Base-by-base conservation (phyloP, 1,140 invertebrate species). In the Drosophila leontia region DNA sequence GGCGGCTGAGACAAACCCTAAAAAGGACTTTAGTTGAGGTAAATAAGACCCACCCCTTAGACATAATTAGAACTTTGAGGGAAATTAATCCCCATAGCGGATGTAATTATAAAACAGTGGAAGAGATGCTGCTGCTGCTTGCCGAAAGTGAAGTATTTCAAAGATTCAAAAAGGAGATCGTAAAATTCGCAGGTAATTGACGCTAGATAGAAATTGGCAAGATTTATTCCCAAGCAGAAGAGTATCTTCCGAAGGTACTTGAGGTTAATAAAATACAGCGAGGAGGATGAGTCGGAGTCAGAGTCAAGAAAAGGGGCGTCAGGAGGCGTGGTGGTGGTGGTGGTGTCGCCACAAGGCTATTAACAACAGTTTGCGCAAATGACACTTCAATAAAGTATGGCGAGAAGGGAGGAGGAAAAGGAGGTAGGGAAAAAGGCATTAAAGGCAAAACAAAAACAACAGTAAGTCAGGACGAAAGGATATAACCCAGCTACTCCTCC, bases 341-440 rank as follows among this genome's bases (percentile, higher is more conserved):
- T 77, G 62, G 53, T 81, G 79, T 81, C 79, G 62, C 78, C 79
- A 41, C 67, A 77, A 77, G 78, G 84, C 84, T 87, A 87, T 87
- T 87, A 87, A 87, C 84, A 87, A 88, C 84, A 88, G 84, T 87
- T 88, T 83, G 84, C 81, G 77, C 69, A 87, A 87, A 88, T 88
- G 84, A 83, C 78, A 78, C 80, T 83, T 84, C 84, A 87, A 84
- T 87, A 87, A 87, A 87, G 77, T 65, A 82, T 64, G 50, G 69
- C 42, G 29, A 34, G 47, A 26, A 29, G 47, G 47, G 7, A 48
- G 23, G 3, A 17, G 13, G 1, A 15, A 15, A 3, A 34, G 62
- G 74, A 71, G 63, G 67, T n/a, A 12, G 42, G 44, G 44, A 3
- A 17, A 57, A 75, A 81, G 75, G 64, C 85, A 88, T 88, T 88